Evolutionary conservation across 92 coral and sea anemone species (phyloP).

Genomic region (Heliopora coerulea): DNA sequence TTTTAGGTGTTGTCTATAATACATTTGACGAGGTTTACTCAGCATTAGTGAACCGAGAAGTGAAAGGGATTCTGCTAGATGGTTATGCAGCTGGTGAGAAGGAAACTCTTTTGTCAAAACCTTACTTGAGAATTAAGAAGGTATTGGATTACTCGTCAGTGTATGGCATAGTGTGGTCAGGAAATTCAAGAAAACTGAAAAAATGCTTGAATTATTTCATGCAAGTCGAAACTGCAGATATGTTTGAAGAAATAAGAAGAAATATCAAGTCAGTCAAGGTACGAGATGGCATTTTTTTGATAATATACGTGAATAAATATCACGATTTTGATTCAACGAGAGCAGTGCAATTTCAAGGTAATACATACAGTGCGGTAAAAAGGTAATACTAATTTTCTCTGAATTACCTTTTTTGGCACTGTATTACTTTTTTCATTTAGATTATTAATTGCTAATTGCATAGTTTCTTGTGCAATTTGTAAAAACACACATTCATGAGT

Average conservation of each 20-base stretch:
- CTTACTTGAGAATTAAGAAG: neutral
- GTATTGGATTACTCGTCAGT: neutral
- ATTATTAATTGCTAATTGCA: too few species aligned
- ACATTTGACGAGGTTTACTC: neutral
- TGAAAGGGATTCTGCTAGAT: neutral
- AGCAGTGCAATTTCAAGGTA: too few species aligned
- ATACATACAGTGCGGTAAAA: too few species aligned
- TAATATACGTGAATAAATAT: too few species aligned
- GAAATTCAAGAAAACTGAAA: neutral
- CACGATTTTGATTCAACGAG: too few species aligned
- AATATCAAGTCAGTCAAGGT: neutral
- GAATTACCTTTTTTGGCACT: too few species aligned
- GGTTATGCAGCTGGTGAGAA: slow-evolving; percentile 7
- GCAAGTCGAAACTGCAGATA: neutral
- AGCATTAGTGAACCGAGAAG: neutral
- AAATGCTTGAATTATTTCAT: neutral
- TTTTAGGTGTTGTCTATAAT: neutral
- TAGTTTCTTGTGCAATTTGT: too few species aligned
- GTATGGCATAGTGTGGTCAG: neutral
- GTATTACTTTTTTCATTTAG: too few species aligned
- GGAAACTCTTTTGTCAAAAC: neutral
- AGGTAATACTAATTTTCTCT: too few species aligned
- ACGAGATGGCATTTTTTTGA: too few species aligned
- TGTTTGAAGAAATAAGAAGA: neutral
- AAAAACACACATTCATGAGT: too few species aligned